phyloP scores from a whole-genome alignment of 1,140 invertebrate species.

The Diachasmimorpha longicaudata region DNA sequence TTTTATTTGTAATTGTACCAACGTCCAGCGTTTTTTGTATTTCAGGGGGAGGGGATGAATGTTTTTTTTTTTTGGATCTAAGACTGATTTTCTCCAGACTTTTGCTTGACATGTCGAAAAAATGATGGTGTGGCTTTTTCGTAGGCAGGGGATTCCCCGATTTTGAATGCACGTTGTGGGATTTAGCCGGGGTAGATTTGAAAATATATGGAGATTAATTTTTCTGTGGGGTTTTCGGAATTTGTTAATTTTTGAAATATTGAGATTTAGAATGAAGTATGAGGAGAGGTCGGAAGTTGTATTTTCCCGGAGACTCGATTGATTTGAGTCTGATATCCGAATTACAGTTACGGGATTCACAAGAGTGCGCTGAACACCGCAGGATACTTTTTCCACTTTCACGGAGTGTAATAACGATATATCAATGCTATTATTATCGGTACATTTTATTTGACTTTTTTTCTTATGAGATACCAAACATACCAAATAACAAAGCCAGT shows the following conservation, averaged over 20 bases:
- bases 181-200: no score
- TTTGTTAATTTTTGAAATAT: neutral
- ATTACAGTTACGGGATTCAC: neutral
- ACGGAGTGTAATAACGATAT: neutral
- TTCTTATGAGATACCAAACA: neutral
- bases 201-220: neutral
- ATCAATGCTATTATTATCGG: neutral
- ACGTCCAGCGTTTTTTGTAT: neutral
- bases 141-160: neutral
- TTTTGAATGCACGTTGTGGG: no score
- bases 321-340: neutral
- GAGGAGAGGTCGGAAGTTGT: neutral
- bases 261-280: no score
- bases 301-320: neutral
- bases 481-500: conserved; percentile 3
- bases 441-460: neutral
- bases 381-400: neutral
- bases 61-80: neutral
- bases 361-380: neutral
- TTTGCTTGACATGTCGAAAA: neutral
- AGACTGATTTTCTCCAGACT: neutral
- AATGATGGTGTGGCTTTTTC: neutral
- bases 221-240: neutral
- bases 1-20: neutral
- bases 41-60: neutral